Evolutionary conservation across 2,113 vertebrate genomes (phyloP), one percentile per base, ranked within the genome.

Genomic region (Paramisgurnus dabryanus): DNA sequence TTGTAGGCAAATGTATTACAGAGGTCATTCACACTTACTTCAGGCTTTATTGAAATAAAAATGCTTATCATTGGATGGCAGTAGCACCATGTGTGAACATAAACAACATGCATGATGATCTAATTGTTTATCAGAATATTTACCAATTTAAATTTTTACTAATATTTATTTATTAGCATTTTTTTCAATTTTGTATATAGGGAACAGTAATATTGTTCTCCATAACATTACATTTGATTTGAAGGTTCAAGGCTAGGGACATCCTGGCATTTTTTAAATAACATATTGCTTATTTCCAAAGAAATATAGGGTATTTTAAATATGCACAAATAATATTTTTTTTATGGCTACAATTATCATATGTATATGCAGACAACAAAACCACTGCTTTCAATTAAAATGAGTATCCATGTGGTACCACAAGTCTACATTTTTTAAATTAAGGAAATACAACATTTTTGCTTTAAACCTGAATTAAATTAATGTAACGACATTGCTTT

Each of bases 1-100:
- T 11, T 18, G n/a, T 1, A 50, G 2, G n/a, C 71, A 74, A 47
- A 67, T 61, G 41, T 49, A 67, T 55, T 58, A 55, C 43, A 63
- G 63, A 82, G 43, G 40, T 82, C 40, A 13, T 18, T 82, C 67
- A 50, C 61, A 40, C 10, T 55, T 74, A 58, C 47, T 64, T 69
- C 53, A 43, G 67, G 27, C 45, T 34, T 65, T 63, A 66, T 74
- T 67, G 68, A 79, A 75, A 67, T 60, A 49, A 80, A 66, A 83
- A 77, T 58, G 58, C 17, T 76, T 76, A 18, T 67, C 55, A 53
- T 83, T 22, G 22, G 1, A n/a, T n/a, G n/a, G n/a, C n/a, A 22
- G 22, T 22, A 80, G 78, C 67, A 83, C 78, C 78, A 75, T 69
- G 55, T 67, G 73, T 67, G 18, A 60, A 63, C 1, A 79, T 53